Base-by-base conservation (phyloP, 2,797 vertebrate species). In the Oreochromis mossambicus region DNA sequence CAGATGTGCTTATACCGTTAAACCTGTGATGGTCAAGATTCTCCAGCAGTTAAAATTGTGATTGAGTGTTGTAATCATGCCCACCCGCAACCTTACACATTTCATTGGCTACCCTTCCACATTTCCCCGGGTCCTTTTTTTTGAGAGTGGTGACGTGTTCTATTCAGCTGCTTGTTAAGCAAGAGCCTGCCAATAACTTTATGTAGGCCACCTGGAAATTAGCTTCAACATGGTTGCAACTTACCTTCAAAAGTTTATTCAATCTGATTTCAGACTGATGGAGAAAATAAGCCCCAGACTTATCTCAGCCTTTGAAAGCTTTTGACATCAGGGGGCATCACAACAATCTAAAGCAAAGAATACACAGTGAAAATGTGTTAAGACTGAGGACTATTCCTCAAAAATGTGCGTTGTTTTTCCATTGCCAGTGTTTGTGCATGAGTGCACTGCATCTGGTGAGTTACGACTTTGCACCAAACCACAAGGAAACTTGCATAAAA, bases 181-280 rank as follows among this genome's bases (percentile, higher is more conserved):
- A 50, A 77, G 61, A 68, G 81, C 46, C 75, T 84, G 87, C 88
- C 81, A 88, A 88, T 89, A 79, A 83, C 80, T 84, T 63, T 81
- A 90, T 84, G 86, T 88, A 86, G 84, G 86, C 73, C 91, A 89
- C 73, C 88, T 83, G 83, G 80, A 87, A 91, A 89, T 88, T n/a
- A 87, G 54, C 80, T 86, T 48, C 68, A 81, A 55, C 34, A 9
- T 29, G 21, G 51, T 52, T 78, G 9, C 58, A 21, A 78, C 32
- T 14, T 15, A 41, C 63, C 48, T 51, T 82, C 29, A 43, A 78
- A 84, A 56, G 43, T 85, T 81, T 70, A 34, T n/a, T 63, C 8
- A 63, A 52, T 51, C 41, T 36, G 58, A 56, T 81, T 75, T 73
- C 24, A 56, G 24, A 15, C 24, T 43, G 52, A 76, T 26, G 34